These are phyloP conservation scores for Rhinoraja longicauda DNA, from an alignment of 2,797 vertebrate genomes.

Conservation along the genomic window DNA sequence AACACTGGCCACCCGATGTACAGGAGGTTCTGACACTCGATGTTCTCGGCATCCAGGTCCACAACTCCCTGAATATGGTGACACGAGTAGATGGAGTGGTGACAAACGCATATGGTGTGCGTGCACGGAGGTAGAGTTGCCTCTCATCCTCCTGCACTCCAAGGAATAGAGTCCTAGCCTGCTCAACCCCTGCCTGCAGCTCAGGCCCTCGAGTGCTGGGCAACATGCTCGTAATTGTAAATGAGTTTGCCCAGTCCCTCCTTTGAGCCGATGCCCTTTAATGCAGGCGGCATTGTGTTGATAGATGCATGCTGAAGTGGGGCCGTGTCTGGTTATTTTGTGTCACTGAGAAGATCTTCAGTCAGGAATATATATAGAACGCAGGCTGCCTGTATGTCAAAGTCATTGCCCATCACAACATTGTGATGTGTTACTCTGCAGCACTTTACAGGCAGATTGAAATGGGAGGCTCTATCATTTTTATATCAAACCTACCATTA, in stretches of 20 bases:
- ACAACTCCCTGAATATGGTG: too few species aligned
- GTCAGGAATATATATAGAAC: neutral
- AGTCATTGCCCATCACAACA: neutral
- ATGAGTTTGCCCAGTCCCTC: too few species aligned
- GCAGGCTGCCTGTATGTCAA: neutral
- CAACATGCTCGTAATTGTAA: too few species aligned
- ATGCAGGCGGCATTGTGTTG: too few species aligned
- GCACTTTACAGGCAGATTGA: neutral
- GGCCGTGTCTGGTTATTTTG: neutral
- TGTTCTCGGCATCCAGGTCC: too few species aligned
- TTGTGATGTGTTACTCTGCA: neutral
- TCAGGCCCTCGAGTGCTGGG: too few species aligned
- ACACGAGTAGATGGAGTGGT: too few species aligned
- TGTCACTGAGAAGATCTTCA: neutral
- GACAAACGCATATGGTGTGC: too few species aligned
- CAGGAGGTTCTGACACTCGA: too few species aligned
- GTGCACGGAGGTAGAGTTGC: neutral
- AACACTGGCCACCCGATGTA: neutral
- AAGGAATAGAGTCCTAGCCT: neutral
- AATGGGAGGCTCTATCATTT: neutral
- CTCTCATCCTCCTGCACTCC: neutral
- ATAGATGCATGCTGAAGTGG: too few species aligned
- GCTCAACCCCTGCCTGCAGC: neutral
- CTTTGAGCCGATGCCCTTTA: too few species aligned
- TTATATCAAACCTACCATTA: neutral